Percentiles rank a stretch among this genome's conserved stretches.
Conservation (phyloP, 2,797 vertebrate species). For the Apogon hyalosoma region DNA sequence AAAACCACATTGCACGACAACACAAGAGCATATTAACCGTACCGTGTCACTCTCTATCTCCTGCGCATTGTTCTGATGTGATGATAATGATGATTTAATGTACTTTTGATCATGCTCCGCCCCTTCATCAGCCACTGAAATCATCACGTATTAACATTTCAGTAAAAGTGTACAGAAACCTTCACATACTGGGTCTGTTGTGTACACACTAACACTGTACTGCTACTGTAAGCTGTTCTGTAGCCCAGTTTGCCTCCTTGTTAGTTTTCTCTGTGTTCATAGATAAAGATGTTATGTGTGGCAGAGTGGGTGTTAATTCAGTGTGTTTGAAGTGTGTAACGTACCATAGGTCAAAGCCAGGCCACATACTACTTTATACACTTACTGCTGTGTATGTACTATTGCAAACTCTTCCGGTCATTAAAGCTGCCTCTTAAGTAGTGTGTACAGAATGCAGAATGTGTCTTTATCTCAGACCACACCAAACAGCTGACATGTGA, state of each 20-base stretch:
- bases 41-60: too few species aligned
- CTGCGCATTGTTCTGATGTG: too few species aligned
- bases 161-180: neutral
- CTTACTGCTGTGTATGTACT: too few species aligned
- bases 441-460: conserved; percentile 24
- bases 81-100: neutral
- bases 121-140: neutral
- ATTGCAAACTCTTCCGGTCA: conserved; percentile 27
- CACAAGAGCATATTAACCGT: too few species aligned
- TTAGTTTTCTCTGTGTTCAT: conserved; percentile 5
- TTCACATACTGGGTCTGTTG: conserved; percentile 4
- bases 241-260: conserved; percentile 12
- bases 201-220: neutral
- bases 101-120: neutral
- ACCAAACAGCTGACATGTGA: conserved; percentile 11
- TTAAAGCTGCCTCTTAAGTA: conserved; percentile 26
- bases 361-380: conserved; percentile 6
- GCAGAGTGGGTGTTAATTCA: conserved; percentile 30
- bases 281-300: conserved; percentile 35
- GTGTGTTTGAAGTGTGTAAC: conserved; percentile 41
- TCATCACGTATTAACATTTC: neutral
- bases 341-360: conserved; percentile 47
- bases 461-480: conserved; percentile 15
- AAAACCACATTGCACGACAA: too few species aligned
- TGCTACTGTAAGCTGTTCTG: conserved; percentile 23